A percentile compares a stretch with the other conserved stretches of the same genome.
phyloP scores from a whole-genome alignment of 2,113 vertebrate species.

The Macroglossus sobrinus region DNA sequence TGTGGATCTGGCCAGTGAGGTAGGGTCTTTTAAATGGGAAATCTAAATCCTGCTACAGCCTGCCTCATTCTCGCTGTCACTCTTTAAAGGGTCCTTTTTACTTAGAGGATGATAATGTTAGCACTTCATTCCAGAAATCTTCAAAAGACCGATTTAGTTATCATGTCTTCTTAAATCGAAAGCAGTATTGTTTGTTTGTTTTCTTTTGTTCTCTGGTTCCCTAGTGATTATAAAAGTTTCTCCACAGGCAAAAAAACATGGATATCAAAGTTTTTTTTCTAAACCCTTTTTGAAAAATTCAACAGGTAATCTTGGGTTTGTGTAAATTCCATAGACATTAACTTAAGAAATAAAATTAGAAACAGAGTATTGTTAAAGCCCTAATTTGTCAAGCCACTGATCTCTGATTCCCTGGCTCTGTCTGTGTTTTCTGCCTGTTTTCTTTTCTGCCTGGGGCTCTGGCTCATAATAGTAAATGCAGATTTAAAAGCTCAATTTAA shows the following conservation, averaged over 20 bases:
- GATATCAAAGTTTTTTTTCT: background rate
- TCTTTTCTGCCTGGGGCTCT: constrained; percentile 20
- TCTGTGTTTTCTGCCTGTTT: background rate
- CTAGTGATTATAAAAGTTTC: constrained; percentile 26
- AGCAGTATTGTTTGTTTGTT: background rate
- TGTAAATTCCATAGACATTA: constrained; percentile 34
- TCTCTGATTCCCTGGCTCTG: constrained; percentile 18
- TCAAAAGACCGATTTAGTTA: background rate
- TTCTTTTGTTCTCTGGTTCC: constrained; percentile 23
- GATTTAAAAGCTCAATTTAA: constrained; percentile 19
- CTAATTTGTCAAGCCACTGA: constrained; percentile 35
- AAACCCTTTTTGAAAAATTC: constrained; percentile 39
- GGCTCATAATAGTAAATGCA: constrained; percentile 16
- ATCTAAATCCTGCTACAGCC: background rate
- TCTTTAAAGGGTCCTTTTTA: background rate
- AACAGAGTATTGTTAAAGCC: constrained; percentile 23
- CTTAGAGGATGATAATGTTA: background rate
- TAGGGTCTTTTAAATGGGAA: background rate
- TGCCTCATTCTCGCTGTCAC: background rate
- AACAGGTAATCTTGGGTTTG: constrained; percentile 43
- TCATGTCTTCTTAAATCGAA: constrained; percentile 3
- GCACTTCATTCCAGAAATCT: background rate
- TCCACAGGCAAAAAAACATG: background rate
- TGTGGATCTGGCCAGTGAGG: background rate
- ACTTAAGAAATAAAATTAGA: constrained; percentile 48